Conservation (phyloP, 2,797 vertebrate genomes). For the Cetoscarus ocellatus region DNA sequence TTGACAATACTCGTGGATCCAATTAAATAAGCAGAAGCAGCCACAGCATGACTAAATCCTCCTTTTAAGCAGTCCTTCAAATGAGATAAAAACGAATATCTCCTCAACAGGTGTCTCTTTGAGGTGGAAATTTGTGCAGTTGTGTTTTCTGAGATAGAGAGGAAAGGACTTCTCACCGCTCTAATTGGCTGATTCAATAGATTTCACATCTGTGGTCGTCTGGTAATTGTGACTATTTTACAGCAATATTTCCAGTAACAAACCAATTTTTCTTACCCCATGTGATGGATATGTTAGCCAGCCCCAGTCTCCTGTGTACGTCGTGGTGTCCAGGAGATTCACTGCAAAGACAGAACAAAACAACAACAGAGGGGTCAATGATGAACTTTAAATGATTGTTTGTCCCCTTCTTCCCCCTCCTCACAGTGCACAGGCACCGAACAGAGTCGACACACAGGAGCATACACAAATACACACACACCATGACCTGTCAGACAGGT, state of each 20-base stretch:
- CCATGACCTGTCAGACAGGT: conserved; percentile 64
- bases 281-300: conserved; percentile 86
- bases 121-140: no score
- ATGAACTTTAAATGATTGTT: conserved; percentile 44
- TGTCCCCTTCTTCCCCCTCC: conserved; percentile 16
- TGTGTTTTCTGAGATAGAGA: no score
- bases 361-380: conserved; percentile 30
- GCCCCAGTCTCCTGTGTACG: conserved; percentile 86
- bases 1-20: conserved; percentile 25
- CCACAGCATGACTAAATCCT: conserved; percentile 10
- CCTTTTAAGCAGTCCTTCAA: background rate
- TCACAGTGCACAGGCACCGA: conserved; percentile 33
- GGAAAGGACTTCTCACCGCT: no score
- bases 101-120: conserved; percentile 16
- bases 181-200: background rate
- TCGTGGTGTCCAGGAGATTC: conserved; percentile 86
- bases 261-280: conserved; percentile 76
- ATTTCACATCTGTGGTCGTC: background rate
- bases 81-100: conserved; percentile 19
- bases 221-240: background rate
- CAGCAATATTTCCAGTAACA: background rate
- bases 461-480: conserved; percentile 17
- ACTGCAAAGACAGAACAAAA: conserved; percentile 73
- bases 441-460: conserved; percentile 24
- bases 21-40: conserved; percentile 15